Percentiles rank a stretch among this genome's conserved stretches.
Evolutionary conservation across 2,888 invertebrate species (phyloP).

Genomic region (Clostera curtula): DNA sequence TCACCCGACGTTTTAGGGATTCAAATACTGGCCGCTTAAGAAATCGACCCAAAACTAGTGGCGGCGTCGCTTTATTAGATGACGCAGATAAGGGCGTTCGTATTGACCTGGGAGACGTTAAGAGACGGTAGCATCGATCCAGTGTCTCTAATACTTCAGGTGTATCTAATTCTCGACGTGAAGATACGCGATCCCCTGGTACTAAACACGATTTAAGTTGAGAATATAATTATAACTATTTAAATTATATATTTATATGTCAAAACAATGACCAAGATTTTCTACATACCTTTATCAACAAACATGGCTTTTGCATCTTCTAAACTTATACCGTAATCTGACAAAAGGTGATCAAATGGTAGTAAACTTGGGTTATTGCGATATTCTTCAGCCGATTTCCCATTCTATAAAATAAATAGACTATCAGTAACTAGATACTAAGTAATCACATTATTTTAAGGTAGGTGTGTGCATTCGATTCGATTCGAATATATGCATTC

Average conservation of each 20-base stretch:
- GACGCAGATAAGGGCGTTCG: constrained; percentile 76
- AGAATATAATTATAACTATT: constrained; percentile 1
- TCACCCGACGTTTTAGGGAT: constrained; percentile 82
- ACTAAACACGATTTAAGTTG: constrained; percentile 68
- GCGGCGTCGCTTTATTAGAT: constrained; percentile 71
- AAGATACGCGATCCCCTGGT: constrained; percentile 82
- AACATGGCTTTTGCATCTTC: constrained; percentile 80
- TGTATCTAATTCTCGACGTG: constrained; percentile 81
- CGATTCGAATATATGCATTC: too few relatives aligned
- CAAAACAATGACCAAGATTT: neutral
- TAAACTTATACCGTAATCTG: constrained; percentile 81
- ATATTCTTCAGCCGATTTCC: constrained; percentile 87
- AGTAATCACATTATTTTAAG: too few relatives aligned
- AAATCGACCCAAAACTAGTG: constrained; percentile 80
- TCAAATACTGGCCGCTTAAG: constrained; percentile 84
- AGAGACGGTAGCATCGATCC: constrained; percentile 83
- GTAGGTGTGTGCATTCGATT: too few relatives aligned
- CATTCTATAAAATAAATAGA: constrained; percentile 72
- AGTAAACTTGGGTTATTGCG: constrained; percentile 79
- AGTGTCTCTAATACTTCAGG: constrained; percentile 82
- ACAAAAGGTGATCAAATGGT: constrained; percentile 79
- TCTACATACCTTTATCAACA: constrained; percentile 82
- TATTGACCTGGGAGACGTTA: constrained; percentile 76
- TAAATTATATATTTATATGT: neutral
- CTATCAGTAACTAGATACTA: neutral